Conservation (phyloP, 2,113 vertebrate species). For the Limanda limanda region DNA sequence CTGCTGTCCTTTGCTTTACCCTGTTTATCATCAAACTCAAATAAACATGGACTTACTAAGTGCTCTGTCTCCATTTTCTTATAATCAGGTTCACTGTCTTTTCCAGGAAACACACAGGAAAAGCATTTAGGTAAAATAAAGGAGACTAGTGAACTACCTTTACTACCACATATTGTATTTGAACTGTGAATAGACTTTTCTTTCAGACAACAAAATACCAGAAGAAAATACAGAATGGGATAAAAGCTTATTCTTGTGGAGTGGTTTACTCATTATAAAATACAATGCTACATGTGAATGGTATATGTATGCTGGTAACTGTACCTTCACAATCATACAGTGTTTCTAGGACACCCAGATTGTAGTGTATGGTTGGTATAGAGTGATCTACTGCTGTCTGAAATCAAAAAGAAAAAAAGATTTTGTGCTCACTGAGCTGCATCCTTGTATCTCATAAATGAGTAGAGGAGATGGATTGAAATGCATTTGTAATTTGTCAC, state of each 20-base stretch:
- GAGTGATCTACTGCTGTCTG: not conserved
- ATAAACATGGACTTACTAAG: no score
- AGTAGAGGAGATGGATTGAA: conserved; percentile 7
- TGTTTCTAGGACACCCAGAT: not conserved
- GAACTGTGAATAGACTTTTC: no score
- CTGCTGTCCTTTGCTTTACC: no score
- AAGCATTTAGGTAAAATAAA: no score
- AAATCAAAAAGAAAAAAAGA: conserved; percentile 2
- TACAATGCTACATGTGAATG: not conserved
- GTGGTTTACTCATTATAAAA: not conserved
- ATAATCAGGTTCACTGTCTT: no score
- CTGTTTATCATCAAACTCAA: no score
- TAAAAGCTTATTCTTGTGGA: not conserved
- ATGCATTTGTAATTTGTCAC: conserved; percentile 21
- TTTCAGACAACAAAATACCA: not conserved
- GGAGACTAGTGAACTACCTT: no score
- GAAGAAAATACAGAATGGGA: not conserved
- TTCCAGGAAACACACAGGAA: no score
- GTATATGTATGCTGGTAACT: not conserved
- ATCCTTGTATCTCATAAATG: conserved; percentile 15
- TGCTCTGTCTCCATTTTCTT: no score
- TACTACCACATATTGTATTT: no score
- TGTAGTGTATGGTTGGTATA: not conserved
- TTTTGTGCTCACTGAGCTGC: conserved; percentile 25
- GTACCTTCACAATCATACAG: not conserved